These are phyloP conservation scores for Hyperopisus bebe DNA, from an alignment of 2,113 vertebrate genomes.

Conservation along the genomic window DNA sequence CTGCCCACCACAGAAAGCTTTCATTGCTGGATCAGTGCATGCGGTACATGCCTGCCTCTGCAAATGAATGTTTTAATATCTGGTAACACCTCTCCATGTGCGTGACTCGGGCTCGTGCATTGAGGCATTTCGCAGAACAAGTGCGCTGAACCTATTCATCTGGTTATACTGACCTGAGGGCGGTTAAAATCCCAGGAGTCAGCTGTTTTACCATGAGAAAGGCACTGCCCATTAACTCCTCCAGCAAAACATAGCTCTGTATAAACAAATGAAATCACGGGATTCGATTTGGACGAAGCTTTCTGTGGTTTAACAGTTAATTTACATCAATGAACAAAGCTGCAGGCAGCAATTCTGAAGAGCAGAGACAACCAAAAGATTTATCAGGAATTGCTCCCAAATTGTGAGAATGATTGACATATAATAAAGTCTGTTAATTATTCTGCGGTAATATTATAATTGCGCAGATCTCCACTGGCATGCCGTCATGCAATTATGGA, in stretches of 20 bases:
- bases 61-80: not conserved
- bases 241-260: not conserved
- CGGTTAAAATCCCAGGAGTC: not conserved
- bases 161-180: not conserved
- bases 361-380: not conserved
- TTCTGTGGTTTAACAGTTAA: not conserved
- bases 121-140: not conserved
- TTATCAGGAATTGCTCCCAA: not conserved
- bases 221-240: not conserved
- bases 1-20: not conserved
- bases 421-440: not conserved
- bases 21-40: not conserved
- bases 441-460: not conserved
- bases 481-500: not conserved
- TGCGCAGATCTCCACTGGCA: not conserved
- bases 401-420: not conserved
- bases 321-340: not conserved
- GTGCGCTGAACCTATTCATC: not conserved
- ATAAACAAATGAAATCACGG: not conserved
- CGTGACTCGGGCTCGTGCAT: not conserved
- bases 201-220: constrained; percentile 1
- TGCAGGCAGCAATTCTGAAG: not conserved
- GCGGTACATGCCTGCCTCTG: not conserved
- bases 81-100: not conserved
- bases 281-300: not conserved